A percentile compares a stretch with the other conserved stretches of the same genome.
phyloP scores from a whole-genome alignment of 1,140 invertebrate species.

The Ceratina japonica region DNA sequence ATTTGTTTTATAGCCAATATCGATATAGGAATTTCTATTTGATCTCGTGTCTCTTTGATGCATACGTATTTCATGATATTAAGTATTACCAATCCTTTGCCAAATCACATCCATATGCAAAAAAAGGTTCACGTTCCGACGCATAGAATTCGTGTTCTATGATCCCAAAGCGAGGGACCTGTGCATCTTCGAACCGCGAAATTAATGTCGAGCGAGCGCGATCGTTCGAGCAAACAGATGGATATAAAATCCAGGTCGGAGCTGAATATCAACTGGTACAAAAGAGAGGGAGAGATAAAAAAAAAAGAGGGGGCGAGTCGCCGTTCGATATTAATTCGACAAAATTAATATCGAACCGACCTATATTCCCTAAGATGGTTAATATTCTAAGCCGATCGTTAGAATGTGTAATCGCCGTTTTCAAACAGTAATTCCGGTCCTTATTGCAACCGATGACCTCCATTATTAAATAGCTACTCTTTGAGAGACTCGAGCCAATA shows the following conservation, averaged over 20 bases:
- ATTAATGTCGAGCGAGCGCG: slow-evolving; percentile 38
- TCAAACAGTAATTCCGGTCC: not conserved
- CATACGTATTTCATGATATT: not conserved
- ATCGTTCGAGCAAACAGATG: slow-evolving; percentile 27
- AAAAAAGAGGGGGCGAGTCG: not conserved
- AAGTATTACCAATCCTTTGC: not conserved
- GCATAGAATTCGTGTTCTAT: slow-evolving; percentile 23
- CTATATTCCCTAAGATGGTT: not conserved
- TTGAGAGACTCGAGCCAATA: not conserved
- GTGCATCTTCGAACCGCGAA: slow-evolving; percentile 18
- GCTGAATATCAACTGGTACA: slow-evolving; percentile 24
- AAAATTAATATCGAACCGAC: slow-evolving; percentile 39
- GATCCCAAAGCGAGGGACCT: not conserved
- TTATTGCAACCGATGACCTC: not conserved
- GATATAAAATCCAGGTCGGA: slow-evolving; percentile 24
- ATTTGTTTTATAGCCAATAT: too few species aligned
- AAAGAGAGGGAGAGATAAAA: not conserved
- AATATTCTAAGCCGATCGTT: slow-evolving; percentile 16
- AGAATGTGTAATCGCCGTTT: slow-evolving; percentile 6
- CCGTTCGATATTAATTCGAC: slow-evolving; percentile 33
- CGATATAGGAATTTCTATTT: too few species aligned
- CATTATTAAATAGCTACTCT: not conserved
- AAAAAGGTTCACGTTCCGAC: not conserved
- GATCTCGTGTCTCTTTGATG: too few species aligned
- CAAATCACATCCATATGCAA: slow-evolving; percentile 6